A percentile compares a stretch with the other conserved stretches of the same genome.
These are phyloP conservation scores for Brenthis ino DNA, from an alignment of 2,888 invertebrate genomes.

Conservation along the genomic window DNA sequence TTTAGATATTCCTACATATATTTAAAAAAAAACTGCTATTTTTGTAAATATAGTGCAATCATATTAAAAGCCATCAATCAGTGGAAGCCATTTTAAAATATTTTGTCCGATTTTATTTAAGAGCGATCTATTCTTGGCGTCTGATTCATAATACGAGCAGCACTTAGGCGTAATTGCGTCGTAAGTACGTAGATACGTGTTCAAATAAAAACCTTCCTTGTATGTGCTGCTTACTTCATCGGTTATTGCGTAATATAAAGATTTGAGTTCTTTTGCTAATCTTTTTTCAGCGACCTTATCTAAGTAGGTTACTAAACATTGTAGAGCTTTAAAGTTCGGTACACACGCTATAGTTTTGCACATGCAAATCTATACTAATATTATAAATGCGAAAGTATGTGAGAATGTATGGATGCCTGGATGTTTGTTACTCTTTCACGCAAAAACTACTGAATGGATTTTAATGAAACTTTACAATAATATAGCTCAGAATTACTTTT, in stretches of 20 bases:
- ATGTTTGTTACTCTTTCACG: too few relatives aligned
- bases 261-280: neutral
- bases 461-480: too few relatives aligned
- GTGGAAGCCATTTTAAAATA: conserved; percentile 10
- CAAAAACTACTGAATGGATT: too few relatives aligned
- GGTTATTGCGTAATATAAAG: conserved; percentile 5
- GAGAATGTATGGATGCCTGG: too few relatives aligned
- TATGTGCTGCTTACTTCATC: conserved; percentile 16
- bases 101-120: conserved; percentile 17
- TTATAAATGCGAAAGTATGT: too few relatives aligned
- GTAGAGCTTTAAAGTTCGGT: neutral
- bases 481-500: too few relatives aligned
- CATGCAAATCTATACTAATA: too few relatives aligned
- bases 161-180: conserved; percentile 49
- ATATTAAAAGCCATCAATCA: conserved; percentile 19
- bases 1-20: neutral
- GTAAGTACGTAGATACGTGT: conserved; percentile 34
- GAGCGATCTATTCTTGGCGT: conserved; percentile 46
- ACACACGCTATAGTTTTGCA: neutral
- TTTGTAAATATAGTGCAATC: neutral
- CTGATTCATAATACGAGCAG: conserved; percentile 51
- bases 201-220: conserved; percentile 29
- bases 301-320: conserved; percentile 4
- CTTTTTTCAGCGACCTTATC: conserved; percentile 10
- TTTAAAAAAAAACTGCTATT: neutral